These are phyloP conservation scores for Tragelaphus strepsiceros DNA, from an alignment of 2,113 vertebrate species.

Conservation along the genomic window DNA sequence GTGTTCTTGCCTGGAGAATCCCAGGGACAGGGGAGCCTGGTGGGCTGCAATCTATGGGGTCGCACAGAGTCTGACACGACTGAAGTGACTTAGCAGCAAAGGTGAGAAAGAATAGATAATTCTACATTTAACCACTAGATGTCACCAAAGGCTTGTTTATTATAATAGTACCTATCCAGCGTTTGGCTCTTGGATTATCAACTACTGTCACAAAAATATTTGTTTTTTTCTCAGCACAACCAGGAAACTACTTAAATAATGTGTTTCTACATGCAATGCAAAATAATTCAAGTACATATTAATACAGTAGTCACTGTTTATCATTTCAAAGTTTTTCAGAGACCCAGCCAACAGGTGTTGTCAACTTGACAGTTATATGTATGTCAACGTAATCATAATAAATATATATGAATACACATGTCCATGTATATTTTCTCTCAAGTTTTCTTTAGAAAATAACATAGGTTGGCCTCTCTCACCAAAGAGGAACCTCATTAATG, in stretches of 20 bases:
- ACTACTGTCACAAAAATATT: neutral
- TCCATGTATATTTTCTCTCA: neutral
- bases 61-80: too few relatives aligned
- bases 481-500: neutral
- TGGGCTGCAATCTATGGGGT: too few relatives aligned
- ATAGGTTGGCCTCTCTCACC: neutral
- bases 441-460: neutral
- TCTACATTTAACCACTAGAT: slow-evolving; percentile 45
- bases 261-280: neutral
- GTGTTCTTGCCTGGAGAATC: too few relatives aligned
- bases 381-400: neutral
- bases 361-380: neutral
- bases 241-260: neutral
- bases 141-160: slow-evolving; percentile 42
- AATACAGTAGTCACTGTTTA: neutral
- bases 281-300: neutral
- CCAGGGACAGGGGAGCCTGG: too few relatives aligned
- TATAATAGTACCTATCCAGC: fast-evolving
- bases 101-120: neutral
- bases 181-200: neutral
- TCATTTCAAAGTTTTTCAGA: neutral
- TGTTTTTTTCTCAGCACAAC: neutral
- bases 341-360: neutral
- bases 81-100: too few relatives aligned
- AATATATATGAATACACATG: neutral